Percentiles rank a stretch among this genome's conserved stretches.
Evolutionary conservation across 2,888 invertebrate species (phyloP).

Genomic region (Lepidocyrtinus sp.): DNA sequence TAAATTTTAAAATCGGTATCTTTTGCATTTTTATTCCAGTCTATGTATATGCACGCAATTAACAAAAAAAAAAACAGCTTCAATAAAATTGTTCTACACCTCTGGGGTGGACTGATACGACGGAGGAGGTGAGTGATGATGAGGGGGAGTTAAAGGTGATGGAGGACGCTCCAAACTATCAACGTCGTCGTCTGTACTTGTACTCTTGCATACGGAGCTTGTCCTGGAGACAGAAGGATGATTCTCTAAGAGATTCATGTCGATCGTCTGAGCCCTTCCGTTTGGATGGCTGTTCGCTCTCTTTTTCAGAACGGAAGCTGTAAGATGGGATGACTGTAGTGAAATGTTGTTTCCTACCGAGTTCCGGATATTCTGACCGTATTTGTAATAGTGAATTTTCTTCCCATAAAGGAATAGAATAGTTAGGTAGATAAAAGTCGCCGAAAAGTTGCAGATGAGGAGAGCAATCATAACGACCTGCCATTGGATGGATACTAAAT

Average conservation of each 20-base stretch:
- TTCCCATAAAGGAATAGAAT: constrained; percentile 57
- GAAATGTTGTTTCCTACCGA: constrained; percentile 37
- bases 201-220: constrained; percentile 41
- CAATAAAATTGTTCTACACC: not conserved
- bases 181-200: constrained; percentile 39
- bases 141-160: not conserved
- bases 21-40: not conserved
- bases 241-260: constrained; percentile 55
- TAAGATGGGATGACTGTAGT: not conserved
- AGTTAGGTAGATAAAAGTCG: constrained; percentile 53
- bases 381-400: constrained; percentile 52
- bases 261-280: not conserved
- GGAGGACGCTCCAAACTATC: constrained; percentile 8
- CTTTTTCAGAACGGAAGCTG: constrained; percentile 16
- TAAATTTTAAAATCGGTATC: too few relatives aligned
- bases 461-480: constrained; percentile 49
- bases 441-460: constrained; percentile 49
- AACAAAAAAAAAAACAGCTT: not conserved
- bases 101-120: constrained; percentile 29
- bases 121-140: constrained; percentile 22
- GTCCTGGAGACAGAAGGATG: constrained; percentile 49
- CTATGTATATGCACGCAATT: not conserved
- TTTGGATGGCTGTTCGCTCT: constrained; percentile 23
- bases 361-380: constrained; percentile 36
- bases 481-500: constrained; percentile 49